Base-by-base conservation (phyloP, 2,797 vertebrate species). In the Amniataba percoides region DNA sequence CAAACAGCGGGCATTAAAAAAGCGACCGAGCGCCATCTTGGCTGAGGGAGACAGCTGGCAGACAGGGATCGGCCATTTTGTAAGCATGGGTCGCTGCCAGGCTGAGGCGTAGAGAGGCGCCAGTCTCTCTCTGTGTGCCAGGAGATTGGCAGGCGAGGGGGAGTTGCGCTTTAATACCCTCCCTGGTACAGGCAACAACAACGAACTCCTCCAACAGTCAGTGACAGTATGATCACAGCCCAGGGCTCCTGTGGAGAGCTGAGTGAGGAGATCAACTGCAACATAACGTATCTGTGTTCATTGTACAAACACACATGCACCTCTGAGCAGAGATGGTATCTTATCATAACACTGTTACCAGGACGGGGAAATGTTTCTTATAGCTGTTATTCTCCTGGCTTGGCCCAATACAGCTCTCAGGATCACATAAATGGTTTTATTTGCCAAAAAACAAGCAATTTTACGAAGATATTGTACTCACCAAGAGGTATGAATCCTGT, bases 51-150 rank as follows among this genome's bases (percentile, higher is more conserved):
- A 92, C 93, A 94, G 94, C 93, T 94, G 94, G 94, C 92, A 95
- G 93, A 91, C 90, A 88, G 83, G 86, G 69, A 88, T 92, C 94
- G 78, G 95, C 95, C 95, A 95, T 96, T 96, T 96, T 96, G 94
- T 95, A 87, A 87, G 91, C 75, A 78, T 45, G 79, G 89, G 88
- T 81, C 85, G 83, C 91, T 95, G 94, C 93, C 95, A 94, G 89
- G 91, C 87, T 88, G 87, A 92, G 78, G 87, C 60, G 67, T 71
- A 77, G 71, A 71, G 77, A 88, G 88, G 88, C 78, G 88, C 88
- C 90, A 82, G 86, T 87, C 85, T 90, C 76, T 87, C 75, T 83
- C 77, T 82, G 69, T 76, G 74, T 92, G 92, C 91, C 92, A 91
- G 83, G 88, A 92, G 90, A 91, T 85, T 93, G 92, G 90, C 89